phyloP scores from a whole-genome alignment of 2,113 vertebrate species.

The Dromiciops gliroides region DNA sequence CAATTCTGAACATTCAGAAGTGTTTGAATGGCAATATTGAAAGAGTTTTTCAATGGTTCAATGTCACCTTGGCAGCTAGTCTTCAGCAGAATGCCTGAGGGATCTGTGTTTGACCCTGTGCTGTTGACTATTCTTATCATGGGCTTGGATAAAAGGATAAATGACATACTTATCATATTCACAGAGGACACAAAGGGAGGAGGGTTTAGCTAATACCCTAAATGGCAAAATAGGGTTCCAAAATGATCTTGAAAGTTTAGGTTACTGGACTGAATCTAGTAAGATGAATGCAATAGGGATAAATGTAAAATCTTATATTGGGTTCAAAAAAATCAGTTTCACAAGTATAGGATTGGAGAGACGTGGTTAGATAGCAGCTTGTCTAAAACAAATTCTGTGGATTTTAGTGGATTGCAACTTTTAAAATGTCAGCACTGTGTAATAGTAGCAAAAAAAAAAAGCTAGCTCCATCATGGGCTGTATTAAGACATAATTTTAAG shows the following conservation, averaged over 20 bases:
- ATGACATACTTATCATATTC: background rate
- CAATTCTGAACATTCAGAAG: background rate
- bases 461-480: no score
- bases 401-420: background rate
- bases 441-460: no score
- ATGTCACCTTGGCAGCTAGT: background rate
- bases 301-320: background rate
- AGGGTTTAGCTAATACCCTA: background rate
- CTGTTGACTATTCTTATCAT: background rate
- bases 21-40: background rate
- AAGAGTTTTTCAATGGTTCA: background rate
- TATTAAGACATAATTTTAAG: background rate
- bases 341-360: background rate
- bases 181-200: background rate
- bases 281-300: background rate
- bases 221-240: background rate
- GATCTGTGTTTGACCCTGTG: background rate
- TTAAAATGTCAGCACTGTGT: background rate
- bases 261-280: background rate
- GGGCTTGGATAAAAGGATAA: background rate
- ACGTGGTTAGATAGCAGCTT: background rate
- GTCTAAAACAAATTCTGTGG: background rate
- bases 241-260: background rate
- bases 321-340: background rate
- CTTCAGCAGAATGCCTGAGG: background rate